Percentiles rank a stretch among this genome's conserved stretches.
Evolutionary conservation across 2,888 invertebrate genomes (phyloP).

Genomic region (Malacosoma neustria): DNA sequence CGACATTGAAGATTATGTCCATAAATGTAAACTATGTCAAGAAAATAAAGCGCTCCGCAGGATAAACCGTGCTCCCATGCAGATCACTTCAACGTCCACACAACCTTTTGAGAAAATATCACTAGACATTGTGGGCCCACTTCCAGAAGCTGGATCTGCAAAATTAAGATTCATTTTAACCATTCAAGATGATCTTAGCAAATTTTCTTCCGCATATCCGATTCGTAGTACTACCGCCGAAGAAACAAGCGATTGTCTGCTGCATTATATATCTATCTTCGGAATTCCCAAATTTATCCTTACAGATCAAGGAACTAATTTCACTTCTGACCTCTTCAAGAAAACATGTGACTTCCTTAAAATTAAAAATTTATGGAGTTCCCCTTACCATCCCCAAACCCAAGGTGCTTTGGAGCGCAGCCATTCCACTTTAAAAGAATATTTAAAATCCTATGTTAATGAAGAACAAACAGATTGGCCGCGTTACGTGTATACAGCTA

Average conservation of each 20-base stretch:
- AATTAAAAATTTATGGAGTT: not conserved
- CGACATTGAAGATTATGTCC: conserved; percentile 21
- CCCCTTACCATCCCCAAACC: not conserved
- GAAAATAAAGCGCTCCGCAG: conserved; percentile 24
- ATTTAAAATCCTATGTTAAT: not conserved
- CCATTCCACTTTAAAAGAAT: not conserved
- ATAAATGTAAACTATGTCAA: conserved; percentile 20
- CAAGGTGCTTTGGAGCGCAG: not conserved
- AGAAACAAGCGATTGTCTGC: not conserved
- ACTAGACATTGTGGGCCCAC: conserved; percentile 13
- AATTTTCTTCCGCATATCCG: not conserved
- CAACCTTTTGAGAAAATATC: conserved; percentile 27
- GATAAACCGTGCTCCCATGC: conserved; percentile 25
- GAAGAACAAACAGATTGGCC: not conserved
- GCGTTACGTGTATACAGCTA: not conserved
- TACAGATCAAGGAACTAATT: not conserved
- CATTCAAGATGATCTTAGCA: not conserved
- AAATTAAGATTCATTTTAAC: not conserved
- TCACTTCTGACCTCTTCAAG: not conserved
- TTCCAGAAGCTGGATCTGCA: not conserved
- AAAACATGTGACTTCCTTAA: not conserved
- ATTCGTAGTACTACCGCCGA: not conserved
- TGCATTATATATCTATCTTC: not conserved
- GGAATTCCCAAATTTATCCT: not conserved
- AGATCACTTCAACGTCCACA: conserved; percentile 23